Conservation (phyloP, 2,113 vertebrate genomes). For the Sphaerodactylus townsendi region DNA sequence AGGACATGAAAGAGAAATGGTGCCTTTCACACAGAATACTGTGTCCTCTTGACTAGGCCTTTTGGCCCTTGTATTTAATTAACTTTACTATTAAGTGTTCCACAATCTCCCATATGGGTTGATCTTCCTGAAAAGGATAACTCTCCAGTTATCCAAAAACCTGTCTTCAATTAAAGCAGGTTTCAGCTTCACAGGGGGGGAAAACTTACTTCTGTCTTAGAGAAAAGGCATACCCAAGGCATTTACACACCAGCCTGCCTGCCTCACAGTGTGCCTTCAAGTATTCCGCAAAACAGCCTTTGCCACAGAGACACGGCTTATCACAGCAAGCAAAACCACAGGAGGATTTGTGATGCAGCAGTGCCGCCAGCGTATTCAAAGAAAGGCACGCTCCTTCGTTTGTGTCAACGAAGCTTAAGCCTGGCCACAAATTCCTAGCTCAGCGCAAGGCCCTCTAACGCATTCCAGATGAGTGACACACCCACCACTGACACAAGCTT, state of each 20-base stretch:
- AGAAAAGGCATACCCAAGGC: not conserved
- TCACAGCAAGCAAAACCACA: conserved; percentile 33
- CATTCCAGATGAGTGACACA: not conserved
- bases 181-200: not conserved
- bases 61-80: conserved; percentile 11
- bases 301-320: not conserved
- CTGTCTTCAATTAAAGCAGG: conserved; percentile 39
- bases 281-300: not conserved
- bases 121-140: conserved; percentile 3
- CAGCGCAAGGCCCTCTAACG: not conserved
- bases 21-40: not conserved
- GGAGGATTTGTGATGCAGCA: conserved; percentile 12
- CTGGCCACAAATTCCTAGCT: conserved; percentile 3
- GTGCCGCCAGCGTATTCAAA: not conserved
- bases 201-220: conserved; percentile 17
- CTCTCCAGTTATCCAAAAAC: conserved; percentile 41
- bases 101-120: conserved; percentile 14
- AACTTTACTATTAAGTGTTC: conserved; percentile 24
- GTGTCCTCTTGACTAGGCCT: not conserved
- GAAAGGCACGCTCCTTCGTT: not conserved
- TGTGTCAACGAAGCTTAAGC: not conserved
- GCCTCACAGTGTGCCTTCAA: not conserved
- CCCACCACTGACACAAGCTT: conserved; percentile 4
- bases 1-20: not conserved
- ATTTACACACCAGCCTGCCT: conserved; percentile 13